Conservation (phyloP, 2,113 vertebrate species). For the Colius striatus region DNA sequence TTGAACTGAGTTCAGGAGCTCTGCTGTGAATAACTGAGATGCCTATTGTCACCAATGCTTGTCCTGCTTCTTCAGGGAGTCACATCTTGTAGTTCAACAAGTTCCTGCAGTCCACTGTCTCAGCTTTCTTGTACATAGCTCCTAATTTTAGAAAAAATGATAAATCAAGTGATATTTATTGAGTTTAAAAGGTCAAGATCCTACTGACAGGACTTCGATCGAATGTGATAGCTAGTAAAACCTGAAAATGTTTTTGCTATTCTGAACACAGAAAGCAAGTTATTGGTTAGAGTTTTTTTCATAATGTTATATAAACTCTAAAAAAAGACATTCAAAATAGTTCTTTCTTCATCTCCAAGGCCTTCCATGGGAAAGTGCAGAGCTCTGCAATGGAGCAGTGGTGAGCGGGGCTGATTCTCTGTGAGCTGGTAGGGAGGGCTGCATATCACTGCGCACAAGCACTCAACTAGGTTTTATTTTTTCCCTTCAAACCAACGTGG, state of each 20-base stretch:
- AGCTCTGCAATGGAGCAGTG: conserved; percentile 70
- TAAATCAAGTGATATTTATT: not conserved
- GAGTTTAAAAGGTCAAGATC: conserved; percentile 12
- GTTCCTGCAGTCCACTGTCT: conserved; percentile 15
- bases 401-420: conserved; percentile 72
- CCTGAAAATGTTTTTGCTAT: conserved; percentile 3
- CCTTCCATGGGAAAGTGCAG: conserved; percentile 61
- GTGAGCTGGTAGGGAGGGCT: not conserved
- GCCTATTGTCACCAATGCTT: not conserved
- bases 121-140: conserved; percentile 3
- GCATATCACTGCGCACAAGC: not conserved
- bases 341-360: conserved; percentile 71
- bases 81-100: not conserved
- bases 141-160: conserved; percentile 18
- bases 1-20: not conserved
- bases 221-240: not conserved
- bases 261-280: conserved; percentile 51
- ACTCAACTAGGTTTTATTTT: not conserved
- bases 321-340: conserved; percentile 76
- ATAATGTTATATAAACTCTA: conserved; percentile 65
- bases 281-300: not conserved
- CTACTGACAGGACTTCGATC: not conserved
- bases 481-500: not conserved
- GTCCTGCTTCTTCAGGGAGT: not conserved
- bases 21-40: not conserved